Base-by-base conservation (phyloP, 1,140 invertebrate species). In the Tribolium madens region DNA sequence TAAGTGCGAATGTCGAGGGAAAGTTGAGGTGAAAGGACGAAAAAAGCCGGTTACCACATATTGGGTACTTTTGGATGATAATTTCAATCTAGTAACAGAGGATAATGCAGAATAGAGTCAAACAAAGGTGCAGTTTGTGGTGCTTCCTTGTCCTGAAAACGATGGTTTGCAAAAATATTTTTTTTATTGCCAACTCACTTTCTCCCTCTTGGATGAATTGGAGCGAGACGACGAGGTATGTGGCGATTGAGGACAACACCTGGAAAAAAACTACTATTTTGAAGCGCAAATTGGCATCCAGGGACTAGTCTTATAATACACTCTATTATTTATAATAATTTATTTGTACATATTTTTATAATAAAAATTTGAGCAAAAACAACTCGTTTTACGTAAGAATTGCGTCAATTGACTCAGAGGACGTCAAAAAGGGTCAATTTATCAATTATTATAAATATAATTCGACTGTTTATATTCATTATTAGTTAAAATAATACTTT, bases 1-100 rank as follows among this genome's bases (percentile, higher is more conserved):
- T 64, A 85, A 90, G 10, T 94, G 94, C 80, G 88, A 91, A 60
- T 89, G 89, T 70, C 88, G 94, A 42, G 94, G 93, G 3, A 86
- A 90, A 76, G 93, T 91, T 1, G 90, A 88, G 80, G 92, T 96
- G 0, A 96, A 95, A 86, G 93, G 94, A 10, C 92, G 92, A 76
- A 92, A 91, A 15, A 74, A 77, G 2, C 87, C 89, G 26, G 89
- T 94, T 0, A 91, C 90, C 33, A 95, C 93, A 3, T 95, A 94
- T 83, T 93, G 92, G 80, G 90, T 94, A 3, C 88, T 88, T 14
- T 84, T 93, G 3, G 90, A 93, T 81, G 88, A 91, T 64, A 85
- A 91, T 72, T 90, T 88, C 78, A 86, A 91, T 79, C 83, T 91
- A 21, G 75, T 82, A 33, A 81, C 17, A 31, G n/a, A 21, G 50